Base-by-base conservation (phyloP, 1,140 invertebrate genomes). In the Calliopsis andreniformis region DNA sequence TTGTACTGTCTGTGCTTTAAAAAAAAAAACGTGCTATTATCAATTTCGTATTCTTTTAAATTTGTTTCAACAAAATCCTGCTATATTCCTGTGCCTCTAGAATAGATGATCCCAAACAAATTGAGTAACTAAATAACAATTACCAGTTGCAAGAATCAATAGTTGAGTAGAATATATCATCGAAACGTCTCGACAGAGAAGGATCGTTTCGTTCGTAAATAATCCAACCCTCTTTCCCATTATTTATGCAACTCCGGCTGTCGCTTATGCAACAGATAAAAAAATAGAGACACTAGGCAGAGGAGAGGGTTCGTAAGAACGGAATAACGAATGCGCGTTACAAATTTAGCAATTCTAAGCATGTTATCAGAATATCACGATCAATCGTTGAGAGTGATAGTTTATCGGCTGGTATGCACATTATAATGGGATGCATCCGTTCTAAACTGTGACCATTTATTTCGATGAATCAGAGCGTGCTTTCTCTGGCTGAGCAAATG, bases 381-480 rank as follows among this genome's bases (percentile, higher is more conserved):
- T 6, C 64, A 53, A 69, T 68, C 55, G 43, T n/a, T 43, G 23
- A 28, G 35, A 42, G 32, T n/a, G 73, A 69, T 76, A 68, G 45
- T 76, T 76, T 68, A 76, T 68, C 73, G 53, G 16, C 45, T 25
- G 66, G 47, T 76, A 61, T 59, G 55, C 55, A 43, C 32, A 59
- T 69, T 69, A 51, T 69, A 61, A 76, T 69, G 20, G 55, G 66
- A 59, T 49, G 66, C 73, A 61, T 76, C 66, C 55, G 55, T 43
- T 69, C 71, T 42, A 59, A 69, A 59, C 53, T 30, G 32, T 16
- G 64, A 14, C 73, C 64, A 59, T 76, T 76, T 69, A 76, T 69
- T 61, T 55, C 32, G 73, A 76, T 61, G 73, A 76, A 69, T 76
- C 73, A 61, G 69, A 72, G 51, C 68, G 69, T 78, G 71, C 70